These are phyloP conservation scores for Epizoanthus ramosus DNA, from an alignment of 92 coral and sea anemone genomes.

Conservation along the genomic window DNA sequence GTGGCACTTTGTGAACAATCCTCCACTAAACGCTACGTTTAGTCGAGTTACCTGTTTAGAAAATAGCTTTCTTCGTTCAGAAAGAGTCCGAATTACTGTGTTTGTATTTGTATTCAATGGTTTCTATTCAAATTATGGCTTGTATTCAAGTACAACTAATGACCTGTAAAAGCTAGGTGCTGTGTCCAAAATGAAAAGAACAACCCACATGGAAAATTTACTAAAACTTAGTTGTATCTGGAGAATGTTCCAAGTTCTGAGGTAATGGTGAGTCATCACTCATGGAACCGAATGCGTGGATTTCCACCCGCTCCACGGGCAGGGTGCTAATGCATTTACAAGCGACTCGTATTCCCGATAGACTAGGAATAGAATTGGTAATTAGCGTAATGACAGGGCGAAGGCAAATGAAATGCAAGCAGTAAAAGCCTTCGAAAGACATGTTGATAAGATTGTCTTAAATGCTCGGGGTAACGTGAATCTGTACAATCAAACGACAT, in stretches of 20 bases:
- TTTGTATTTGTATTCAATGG: not conserved
- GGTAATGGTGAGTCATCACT: no score
- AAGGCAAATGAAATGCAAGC: no score
- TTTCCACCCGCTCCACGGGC: not conserved
- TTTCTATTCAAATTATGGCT: conserved; percentile 3
- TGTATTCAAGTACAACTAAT: not conserved
- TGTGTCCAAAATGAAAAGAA: not conserved
- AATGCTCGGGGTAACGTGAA: no score
- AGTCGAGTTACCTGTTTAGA: no score
- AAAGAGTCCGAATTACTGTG: not conserved
- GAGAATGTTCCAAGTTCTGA: not conserved
- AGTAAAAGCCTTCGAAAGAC: no score
- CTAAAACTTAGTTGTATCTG: not conserved
- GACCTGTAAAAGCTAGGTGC: not conserved
- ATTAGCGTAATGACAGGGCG: conserved; percentile 7
- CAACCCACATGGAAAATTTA: not conserved
- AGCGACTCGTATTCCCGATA: conserved; percentile 3
- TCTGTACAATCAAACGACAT: no score
- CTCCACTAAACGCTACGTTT: no score
- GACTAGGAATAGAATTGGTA: not conserved
- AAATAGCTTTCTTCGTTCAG: not conserved
- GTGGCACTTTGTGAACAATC: not conserved
- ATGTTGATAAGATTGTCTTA: no score
- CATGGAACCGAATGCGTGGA: not conserved
- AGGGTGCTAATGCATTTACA: conserved; percentile 28